Base-by-base conservation (phyloP, 1,140 invertebrate genomes). In the Drosophila pachea region DNA sequence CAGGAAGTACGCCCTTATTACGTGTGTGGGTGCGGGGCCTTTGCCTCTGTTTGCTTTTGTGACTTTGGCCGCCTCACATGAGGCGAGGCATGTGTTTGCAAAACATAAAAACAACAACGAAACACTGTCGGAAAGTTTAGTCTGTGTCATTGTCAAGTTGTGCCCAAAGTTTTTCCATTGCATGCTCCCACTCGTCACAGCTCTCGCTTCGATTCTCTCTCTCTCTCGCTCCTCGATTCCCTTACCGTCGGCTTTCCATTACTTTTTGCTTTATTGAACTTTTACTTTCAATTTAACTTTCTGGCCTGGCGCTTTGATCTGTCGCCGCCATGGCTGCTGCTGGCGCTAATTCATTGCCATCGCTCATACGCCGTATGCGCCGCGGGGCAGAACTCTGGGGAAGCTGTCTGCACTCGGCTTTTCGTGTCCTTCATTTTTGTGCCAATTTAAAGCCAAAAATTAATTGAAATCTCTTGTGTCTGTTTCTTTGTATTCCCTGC, bases 241-340 rank as follows among this genome's bases (percentile, higher is more conserved):
- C 12, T 8, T 14, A 22, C 22, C 22, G 22, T 55, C 45, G 60
- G 43, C 45, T 58, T 64, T 66, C 75, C 55, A 52, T 69, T 81
- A 73, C 73, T 73, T 83, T 79, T 73, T 76, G 76, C 79, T 73
- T 73, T 83, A 84, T 83, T 83, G 73, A 84, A 84, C 79, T 84
- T 84, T 84, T 76, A 86, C 81, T 86, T 84, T 86, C 81, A 79
- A 84, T 86, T 86, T 81, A 86, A 84, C 79, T 84, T 84, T 78
- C 52, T 63, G 73, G 68, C 77, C 69, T 62, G 58, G 68, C 36
- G 68, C 68, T 54, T 69, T 69, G 67, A 69, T 69, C 61, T 59
- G 31, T 40, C 40, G 36, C 33, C 56, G 36, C 53, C 45, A 49
- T 40, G 36, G 50, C 43, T 52, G 54, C 45, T 38, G 47, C 32